phyloP scores from a whole-genome alignment of 2,113 vertebrate genomes.

The Phalacrocorax pelagicus region DNA sequence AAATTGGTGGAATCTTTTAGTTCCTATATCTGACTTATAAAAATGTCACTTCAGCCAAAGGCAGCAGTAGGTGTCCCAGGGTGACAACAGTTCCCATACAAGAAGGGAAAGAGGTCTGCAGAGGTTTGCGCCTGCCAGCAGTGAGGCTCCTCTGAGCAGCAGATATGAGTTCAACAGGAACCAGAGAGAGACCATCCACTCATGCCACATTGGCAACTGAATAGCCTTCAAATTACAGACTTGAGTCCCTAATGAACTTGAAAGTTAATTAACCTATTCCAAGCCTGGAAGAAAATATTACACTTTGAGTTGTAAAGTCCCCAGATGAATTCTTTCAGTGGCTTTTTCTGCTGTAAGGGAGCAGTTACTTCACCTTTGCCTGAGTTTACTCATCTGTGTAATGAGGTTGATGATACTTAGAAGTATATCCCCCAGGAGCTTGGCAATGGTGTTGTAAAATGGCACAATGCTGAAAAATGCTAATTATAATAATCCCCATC shows the following conservation, averaged over 20 bases:
- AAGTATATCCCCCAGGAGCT: not conserved
- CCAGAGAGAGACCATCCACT: not conserved
- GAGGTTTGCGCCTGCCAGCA: not conserved
- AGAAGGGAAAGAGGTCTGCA: not conserved
- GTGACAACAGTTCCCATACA: not conserved
- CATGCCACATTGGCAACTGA: not conserved
- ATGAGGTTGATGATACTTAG: not conserved
- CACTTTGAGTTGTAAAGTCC: not conserved
- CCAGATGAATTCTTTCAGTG: not conserved
- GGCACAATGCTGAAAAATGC: not conserved
- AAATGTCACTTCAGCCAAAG: not conserved
- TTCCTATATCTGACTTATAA: not conserved
- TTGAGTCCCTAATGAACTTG: not conserved
- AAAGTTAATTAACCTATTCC: not conserved
- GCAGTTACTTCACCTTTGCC: not conserved
- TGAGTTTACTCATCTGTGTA: not conserved
- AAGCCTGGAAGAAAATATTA: not conserved
- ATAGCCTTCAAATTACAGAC: not conserved
- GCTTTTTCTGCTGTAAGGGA: not conserved
- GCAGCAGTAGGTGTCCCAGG: not conserved
- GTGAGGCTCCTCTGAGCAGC: accelerated
- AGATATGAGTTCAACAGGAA: not conserved
- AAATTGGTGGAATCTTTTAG: not conserved
- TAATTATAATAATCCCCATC: not conserved
- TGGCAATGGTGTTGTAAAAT: not conserved